Percentiles rank a stretch among this genome's conserved stretches.
These are phyloP conservation scores for Synanthedon formicaeformis DNA, from an alignment of 2,888 invertebrate species.

Conservation along the genomic window DNA sequence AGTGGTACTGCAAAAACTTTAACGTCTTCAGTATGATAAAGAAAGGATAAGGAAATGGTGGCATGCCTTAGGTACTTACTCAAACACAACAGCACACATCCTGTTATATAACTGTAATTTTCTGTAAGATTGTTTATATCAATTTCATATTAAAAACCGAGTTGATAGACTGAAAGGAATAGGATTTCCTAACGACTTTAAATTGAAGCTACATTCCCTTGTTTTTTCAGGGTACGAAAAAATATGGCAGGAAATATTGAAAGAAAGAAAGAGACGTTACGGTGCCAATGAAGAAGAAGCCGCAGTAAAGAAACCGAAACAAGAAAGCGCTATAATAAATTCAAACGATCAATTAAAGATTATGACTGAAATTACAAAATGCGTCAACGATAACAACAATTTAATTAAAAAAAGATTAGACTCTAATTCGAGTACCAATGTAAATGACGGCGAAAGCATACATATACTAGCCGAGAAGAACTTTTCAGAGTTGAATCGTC, in stretches of 20 bases:
- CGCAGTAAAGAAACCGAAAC: conserved; percentile 12
- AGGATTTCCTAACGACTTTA: no score
- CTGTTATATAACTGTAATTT: no score
- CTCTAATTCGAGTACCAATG: conserved; percentile 13
- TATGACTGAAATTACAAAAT: conserved; percentile 55
- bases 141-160: no score
- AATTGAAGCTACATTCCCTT: no score
- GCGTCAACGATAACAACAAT: conserved; percentile 56
- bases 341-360: conserved; percentile 44
- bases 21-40: no score
- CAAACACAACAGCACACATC: no score
- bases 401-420: conserved; percentile 55
- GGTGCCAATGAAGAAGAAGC: conserved; percentile 38
- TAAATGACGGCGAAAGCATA: conserved; percentile 37
- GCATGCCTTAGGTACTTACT: no score
- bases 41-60: no score
- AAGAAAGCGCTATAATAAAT: conserved; percentile 25
- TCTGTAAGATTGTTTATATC: no score
- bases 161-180: no score
- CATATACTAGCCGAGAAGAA: conserved; percentile 54
- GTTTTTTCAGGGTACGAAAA: conserved; percentile 69
- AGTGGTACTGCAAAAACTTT: no score
- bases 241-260: conserved; percentile 74
- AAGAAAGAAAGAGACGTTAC: conserved; percentile 72
- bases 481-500: conserved; percentile 50